phyloP scores from a whole-genome alignment of 2,888 invertebrate genomes.

The Tyria jacobaeae region DNA sequence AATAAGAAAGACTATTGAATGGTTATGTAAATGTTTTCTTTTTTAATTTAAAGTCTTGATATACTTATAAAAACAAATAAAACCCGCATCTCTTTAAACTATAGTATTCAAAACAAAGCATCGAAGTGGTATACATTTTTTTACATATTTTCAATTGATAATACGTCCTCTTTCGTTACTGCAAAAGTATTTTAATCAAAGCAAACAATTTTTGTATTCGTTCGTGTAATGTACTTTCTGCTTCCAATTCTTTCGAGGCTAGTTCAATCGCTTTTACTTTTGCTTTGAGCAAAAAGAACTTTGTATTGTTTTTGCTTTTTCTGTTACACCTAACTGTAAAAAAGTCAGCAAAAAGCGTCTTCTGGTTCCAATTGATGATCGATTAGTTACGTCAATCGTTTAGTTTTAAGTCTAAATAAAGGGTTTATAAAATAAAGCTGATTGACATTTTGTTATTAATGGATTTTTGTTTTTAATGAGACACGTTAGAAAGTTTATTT shows the following conservation, averaged over 20 bases:
- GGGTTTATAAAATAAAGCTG: no score
- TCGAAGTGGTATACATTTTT: conserved; percentile 10
- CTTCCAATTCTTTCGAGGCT: conserved; percentile 55
- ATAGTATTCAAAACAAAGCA: background rate
- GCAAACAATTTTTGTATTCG: conserved; percentile 49
- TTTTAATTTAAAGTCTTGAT: background rate
- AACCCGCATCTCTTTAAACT: background rate
- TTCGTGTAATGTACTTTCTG: conserved; percentile 59
- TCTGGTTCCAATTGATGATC: conserved; percentile 25
- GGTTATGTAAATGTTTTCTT: no score
- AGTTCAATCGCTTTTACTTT: conserved; percentile 63
- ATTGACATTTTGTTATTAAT: background rate
- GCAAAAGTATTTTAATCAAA: conserved; percentile 60
- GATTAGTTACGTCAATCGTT: conserved; percentile 36
- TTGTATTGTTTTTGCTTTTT: conserved; percentile 61
- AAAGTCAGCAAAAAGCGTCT: conserved; percentile 30
- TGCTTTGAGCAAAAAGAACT: conserved; percentile 52
- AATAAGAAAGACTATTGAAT: no score
- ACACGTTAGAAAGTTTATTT: background rate
- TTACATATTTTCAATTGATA: conserved; percentile 46
- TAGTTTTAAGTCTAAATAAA: no score
- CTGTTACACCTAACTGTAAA: conserved; percentile 50
- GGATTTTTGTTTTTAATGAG: background rate
- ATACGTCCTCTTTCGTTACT: conserved; percentile 43
- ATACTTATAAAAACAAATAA: background rate